Conservation (phyloP, 37 sponge, comb jelly and placozoan species). For the Axinella damicornis region DNA sequence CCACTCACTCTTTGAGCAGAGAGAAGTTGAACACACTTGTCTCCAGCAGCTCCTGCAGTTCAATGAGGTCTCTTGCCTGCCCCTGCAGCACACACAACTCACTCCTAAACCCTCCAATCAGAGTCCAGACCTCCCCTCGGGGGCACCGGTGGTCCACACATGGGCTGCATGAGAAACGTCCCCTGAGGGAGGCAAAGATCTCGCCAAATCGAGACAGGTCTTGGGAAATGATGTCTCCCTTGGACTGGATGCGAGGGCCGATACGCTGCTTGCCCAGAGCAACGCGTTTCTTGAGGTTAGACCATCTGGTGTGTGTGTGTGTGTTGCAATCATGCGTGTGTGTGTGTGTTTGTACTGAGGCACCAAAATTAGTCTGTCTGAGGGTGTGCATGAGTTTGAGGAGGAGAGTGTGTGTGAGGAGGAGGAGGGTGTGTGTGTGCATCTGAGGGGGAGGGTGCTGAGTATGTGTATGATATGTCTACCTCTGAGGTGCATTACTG, state of each 20-base stretch:
- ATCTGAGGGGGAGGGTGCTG: no score
- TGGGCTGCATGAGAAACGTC: conserved; percentile 21
- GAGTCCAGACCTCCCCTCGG: conserved; percentile 10
- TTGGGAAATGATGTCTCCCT: conserved; percentile 45
- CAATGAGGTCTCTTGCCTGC: conserved; percentile 74
- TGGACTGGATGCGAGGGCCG: conserved; percentile 85
- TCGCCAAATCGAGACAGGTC: conserved; percentile 64
- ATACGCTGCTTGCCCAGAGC: conserved; percentile 91
- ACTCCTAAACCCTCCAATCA: conserved; percentile 15
- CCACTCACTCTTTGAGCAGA: conserved; percentile 75
- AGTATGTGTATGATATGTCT: neutral
- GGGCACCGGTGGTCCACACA: conserved; percentile 41
- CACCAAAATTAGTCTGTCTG: neutral
- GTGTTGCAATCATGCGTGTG: no score
- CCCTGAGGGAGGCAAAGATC: conserved; percentile 22
- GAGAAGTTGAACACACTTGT: conserved; percentile 85
- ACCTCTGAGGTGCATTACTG: conserved; percentile 80
- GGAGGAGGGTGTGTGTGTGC: no score
- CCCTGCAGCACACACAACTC: conserved; percentile 31
- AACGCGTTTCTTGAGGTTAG: conserved; percentile 84
- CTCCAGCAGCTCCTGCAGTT: conserved; percentile 93
- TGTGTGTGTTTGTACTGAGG: no score
- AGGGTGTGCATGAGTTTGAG: neutral
- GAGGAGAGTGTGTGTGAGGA: neutral
- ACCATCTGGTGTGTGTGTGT: conserved; percentile 66